A percentile compares a stretch with the other conserved stretches of the same genome.
phyloP scores from a whole-genome alignment of 2,113 vertebrate species.

The Bolborhynchus lineola region DNA sequence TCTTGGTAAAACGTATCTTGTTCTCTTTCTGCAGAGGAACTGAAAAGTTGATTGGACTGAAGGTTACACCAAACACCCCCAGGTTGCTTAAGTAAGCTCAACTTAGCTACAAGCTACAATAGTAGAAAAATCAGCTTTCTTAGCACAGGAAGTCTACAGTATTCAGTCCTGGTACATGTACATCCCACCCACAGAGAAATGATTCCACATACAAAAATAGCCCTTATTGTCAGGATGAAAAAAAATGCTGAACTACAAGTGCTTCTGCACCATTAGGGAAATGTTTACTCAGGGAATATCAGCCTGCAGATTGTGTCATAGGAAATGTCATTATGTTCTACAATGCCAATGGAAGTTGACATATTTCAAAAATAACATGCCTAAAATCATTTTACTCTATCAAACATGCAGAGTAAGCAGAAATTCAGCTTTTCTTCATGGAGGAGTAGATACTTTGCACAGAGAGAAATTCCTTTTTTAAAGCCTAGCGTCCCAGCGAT shows the following conservation, averaged over 20 bases:
- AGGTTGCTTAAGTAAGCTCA: neutral
- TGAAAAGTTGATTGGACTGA: neutral
- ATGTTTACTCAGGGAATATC: neutral
- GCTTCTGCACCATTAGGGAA: neutral
- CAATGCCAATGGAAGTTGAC: neutral
- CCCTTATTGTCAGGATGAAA: neutral
- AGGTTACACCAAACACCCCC: neutral
- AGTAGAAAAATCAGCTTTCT: neutral
- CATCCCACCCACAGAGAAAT: neutral
- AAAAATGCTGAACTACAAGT: neutral
- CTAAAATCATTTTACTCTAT: neutral
- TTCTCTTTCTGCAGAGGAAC: neutral
- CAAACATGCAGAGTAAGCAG: neutral
- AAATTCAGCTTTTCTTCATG: neutral
- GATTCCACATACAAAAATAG: neutral
- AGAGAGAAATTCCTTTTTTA: neutral
- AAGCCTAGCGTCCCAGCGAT: neutral
- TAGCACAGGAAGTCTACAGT: neutral
- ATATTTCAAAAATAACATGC: slow-evolving; percentile 17
- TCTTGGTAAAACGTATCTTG: neutral
- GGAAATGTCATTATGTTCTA: neutral
- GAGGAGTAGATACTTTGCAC: neutral
- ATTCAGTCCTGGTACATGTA: neutral
- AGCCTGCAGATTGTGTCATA: neutral
- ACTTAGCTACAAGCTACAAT: fast-evolving